These are phyloP conservation scores for Gobius niger DNA, from an alignment of 2,113 vertebrate species.

Conservation along the genomic window DNA sequence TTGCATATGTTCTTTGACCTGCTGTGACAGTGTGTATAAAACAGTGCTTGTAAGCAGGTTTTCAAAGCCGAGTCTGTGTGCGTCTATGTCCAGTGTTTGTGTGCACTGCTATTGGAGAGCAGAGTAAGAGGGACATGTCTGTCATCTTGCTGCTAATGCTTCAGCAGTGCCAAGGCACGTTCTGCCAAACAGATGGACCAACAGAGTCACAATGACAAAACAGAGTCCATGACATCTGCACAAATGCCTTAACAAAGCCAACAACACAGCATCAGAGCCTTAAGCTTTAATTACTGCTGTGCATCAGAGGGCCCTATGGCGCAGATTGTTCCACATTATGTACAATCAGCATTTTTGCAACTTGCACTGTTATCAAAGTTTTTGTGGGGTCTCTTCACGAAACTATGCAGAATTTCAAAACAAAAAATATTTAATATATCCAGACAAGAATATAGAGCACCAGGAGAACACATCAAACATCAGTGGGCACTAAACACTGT, in stretches of 20 bases:
- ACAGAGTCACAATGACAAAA: constrained; percentile 56
- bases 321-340: constrained; percentile 3
- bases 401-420: background rate
- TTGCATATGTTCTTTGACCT: constrained; percentile 15
- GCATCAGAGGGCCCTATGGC: constrained; percentile 2
- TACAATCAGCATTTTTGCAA: constrained; percentile 3
- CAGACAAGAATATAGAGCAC: too few species aligned
- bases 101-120: constrained; percentile 52
- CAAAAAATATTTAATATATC: too few species aligned
- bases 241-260: constrained; percentile 42
- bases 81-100: constrained; percentile 6
- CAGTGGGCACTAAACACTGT: too few species aligned
- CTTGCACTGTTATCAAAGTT: background rate
- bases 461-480: too few species aligned
- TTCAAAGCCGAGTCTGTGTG: constrained; percentile 26
- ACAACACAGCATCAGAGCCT: constrained; percentile 23
- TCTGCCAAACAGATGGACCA: constrained; percentile 66
- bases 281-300: constrained; percentile 25
- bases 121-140: constrained; percentile 48
- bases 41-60: constrained; percentile 21
- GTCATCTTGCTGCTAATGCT: constrained; percentile 55
- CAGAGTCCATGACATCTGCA: constrained; percentile 48
- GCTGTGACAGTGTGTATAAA: constrained; percentile 2
- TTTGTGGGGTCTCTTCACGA: background rate
- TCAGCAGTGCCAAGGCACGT: constrained; percentile 49